Conservation (phyloP, 2,888 invertebrate genomes). For the Napeogenes inachia region DNA sequence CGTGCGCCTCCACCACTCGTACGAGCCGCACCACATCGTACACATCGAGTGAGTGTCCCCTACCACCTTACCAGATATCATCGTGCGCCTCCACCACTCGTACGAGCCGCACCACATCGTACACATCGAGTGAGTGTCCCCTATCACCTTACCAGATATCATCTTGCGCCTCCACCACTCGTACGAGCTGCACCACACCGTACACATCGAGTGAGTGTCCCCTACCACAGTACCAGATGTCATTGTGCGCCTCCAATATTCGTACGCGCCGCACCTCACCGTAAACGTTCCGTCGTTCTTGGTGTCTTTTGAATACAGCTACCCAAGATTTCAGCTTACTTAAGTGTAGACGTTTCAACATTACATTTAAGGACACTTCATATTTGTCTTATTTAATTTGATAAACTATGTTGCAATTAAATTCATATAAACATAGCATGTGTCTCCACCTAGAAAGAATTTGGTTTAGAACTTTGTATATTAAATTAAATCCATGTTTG, state of each 20-base stretch:
- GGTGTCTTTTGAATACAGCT: too few relatives aligned
- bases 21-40: conserved; percentile 90
- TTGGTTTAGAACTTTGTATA: too few relatives aligned
- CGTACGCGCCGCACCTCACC: conserved; percentile 91
- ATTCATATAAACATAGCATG: too few relatives aligned
- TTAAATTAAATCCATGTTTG: too few relatives aligned
- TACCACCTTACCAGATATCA: conserved; percentile 84
- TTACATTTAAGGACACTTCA: too few relatives aligned
- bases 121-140: conserved; percentile 82
- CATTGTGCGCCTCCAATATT: conserved; percentile 88
- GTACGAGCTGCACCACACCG: conserved; percentile 90
- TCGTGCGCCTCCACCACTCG: conserved; percentile 89
- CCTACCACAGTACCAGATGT: conserved; percentile 82
- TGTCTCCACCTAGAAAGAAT: too few relatives aligned
- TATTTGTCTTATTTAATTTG: too few relatives aligned
- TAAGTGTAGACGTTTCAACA: too few relatives aligned
- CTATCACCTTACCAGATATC: conserved; percentile 84
- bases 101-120: conserved; percentile 92
- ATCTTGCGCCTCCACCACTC: conserved; percentile 90
- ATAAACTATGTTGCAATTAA: too few relatives aligned
- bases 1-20: conserved; percentile 90
- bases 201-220: conserved; percentile 75
- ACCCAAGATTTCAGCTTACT: too few relatives aligned
- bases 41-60: conserved; percentile 83
- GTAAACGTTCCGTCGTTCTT: conserved; percentile 70